These are phyloP conservation scores for Cirrhinus mrigala DNA, from an alignment of 2,797 vertebrate species.

Conservation along the genomic window DNA sequence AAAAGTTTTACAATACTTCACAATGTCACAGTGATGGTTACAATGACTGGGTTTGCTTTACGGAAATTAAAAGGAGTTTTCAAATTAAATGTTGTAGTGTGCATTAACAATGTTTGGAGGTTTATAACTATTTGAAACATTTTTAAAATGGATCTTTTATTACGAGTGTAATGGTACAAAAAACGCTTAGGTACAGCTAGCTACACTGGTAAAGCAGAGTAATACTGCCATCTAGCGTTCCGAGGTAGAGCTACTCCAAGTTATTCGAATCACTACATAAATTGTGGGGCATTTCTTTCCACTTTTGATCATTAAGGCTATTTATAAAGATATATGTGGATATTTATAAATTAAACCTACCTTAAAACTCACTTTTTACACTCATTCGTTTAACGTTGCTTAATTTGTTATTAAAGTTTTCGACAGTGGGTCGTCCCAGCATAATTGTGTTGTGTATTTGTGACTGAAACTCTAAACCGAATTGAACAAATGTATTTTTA, in stretches of 20 bases:
- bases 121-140: background rate
- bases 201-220: background rate
- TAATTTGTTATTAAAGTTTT: background rate
- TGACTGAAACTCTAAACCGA: background rate
- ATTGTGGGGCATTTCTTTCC: background rate
- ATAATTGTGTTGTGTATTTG: background rate
- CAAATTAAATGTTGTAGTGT: background rate
- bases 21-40: background rate
- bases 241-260: background rate
- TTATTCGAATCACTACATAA: no score
- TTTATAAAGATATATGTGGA: background rate
- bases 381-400: background rate
- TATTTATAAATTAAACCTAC: background rate
- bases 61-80: background rate
- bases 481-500: no score
- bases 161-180: background rate
- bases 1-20: background rate
- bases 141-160: background rate
- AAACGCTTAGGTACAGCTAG: no score
- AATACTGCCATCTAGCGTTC: constrained; percentile 65
- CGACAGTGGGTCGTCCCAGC: no score
- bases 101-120: background rate
- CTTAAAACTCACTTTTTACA: background rate
- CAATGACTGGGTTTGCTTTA: background rate
- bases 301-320: background rate